Conservation (phyloP, 64 coral and sea anemone genomes). For the Dendrophyllia cribrosa region DNA sequence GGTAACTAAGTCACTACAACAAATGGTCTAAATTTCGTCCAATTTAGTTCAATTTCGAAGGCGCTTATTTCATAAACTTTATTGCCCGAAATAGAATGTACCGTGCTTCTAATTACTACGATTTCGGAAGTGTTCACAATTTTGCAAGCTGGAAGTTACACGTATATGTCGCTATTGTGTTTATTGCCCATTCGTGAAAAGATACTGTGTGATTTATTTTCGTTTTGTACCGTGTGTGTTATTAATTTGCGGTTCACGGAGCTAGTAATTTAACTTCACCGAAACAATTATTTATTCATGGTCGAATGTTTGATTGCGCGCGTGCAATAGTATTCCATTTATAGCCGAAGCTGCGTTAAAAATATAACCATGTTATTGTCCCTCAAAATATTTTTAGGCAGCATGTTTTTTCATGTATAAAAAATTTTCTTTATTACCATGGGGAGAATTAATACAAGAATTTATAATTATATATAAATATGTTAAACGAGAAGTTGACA, state of each 20-base stretch:
- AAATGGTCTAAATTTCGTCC: not conserved
- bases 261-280: too few species aligned
- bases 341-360: too few species aligned
- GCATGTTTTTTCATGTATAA: too few species aligned
- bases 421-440: too few species aligned
- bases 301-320: not conserved
- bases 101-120: not conserved
- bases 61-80: not conserved
- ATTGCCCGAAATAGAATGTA: not conserved
- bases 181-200: not conserved
- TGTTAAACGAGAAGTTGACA: not conserved
- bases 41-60: not conserved
- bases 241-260: too few species aligned
- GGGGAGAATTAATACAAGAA: too few species aligned
- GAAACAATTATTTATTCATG: not conserved
- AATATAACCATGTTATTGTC: too few species aligned
- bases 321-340: too few species aligned
- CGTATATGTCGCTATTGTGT: not conserved
- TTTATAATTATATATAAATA: too few species aligned
- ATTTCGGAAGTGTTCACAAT: not conserved
- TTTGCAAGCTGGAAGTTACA: not conserved
- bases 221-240: not conserved
- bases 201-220: not conserved
- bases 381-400: too few species aligned
- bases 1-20: not conserved